Conservation (phyloP, 2,113 vertebrate species). For the Mobula hypostoma region DNA sequence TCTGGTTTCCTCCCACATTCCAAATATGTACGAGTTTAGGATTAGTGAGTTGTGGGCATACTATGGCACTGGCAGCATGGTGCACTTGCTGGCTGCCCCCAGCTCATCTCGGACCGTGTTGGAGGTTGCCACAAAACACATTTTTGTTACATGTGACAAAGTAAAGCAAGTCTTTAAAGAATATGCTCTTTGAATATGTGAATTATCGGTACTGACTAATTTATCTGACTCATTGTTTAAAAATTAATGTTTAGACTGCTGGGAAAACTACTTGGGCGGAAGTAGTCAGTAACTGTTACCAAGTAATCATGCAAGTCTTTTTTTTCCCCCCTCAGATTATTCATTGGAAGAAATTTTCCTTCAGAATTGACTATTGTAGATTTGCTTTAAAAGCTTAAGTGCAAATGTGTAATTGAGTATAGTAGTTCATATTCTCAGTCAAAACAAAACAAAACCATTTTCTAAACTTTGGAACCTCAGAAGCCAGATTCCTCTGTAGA, state of each 20-base stretch:
- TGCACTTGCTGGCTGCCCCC: too few species aligned
- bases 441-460: too few species aligned
- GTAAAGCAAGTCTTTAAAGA: too few species aligned
- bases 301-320: background rate
- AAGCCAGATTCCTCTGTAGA: conserved; percentile 6
- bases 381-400: background rate
- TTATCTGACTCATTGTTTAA: too few species aligned
- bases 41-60: too few species aligned
- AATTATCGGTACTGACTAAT: background rate
- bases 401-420: background rate
- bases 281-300: background rate
- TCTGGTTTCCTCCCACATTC: too few species aligned
- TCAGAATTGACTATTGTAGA: background rate
- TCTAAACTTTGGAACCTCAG: background rate
- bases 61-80: too few species aligned
- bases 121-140: too few species aligned
- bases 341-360: background rate
- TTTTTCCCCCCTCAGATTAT: too few species aligned
- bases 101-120: too few species aligned
- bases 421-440: background rate
- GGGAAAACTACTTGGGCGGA: background rate
- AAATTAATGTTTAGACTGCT: background rate
- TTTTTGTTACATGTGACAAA: too few species aligned
- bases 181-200: background rate
- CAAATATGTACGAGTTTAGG: too few species aligned